Evolutionary conservation across 2,113 vertebrate genomes (phyloP).

Genomic region (Calyptommatus sinebrachiatus): DNA sequence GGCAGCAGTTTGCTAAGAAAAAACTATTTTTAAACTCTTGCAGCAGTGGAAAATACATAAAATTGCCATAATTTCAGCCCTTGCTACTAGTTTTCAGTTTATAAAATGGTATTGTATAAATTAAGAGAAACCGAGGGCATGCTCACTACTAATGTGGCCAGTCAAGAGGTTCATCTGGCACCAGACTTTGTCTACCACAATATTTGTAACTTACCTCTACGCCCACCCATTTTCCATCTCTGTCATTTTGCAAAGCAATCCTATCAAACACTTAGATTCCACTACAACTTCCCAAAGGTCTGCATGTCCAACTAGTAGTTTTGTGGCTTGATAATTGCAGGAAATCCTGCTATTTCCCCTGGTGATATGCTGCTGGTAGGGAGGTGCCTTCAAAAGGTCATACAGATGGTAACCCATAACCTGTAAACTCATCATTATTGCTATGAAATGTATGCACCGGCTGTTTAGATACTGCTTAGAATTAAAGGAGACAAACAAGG

Average conservation of each 20-base stretch:
- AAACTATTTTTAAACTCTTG: conserved; percentile 70
- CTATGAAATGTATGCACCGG: not conserved
- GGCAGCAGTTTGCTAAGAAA: conserved; percentile 53
- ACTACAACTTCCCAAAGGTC: conserved; percentile 29
- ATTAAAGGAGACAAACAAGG: conserved; percentile 8
- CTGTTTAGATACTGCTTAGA: conserved; percentile 41
- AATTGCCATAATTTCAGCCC: conserved; percentile 70
- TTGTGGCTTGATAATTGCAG: conserved; percentile 42
- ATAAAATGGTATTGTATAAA: conserved; percentile 48
- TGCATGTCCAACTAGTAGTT: conserved; percentile 36
- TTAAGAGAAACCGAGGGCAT: conserved; percentile 41
- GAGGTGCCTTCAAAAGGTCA: conserved; percentile 61
- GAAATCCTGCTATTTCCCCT: conserved; percentile 37
- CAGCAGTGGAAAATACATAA: conserved; percentile 66
- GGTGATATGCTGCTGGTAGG: conserved; percentile 43
- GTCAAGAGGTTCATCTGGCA: conserved; percentile 5
- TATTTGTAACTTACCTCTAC: not conserved
- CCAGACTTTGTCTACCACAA: not conserved
- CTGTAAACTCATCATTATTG: conserved; percentile 37
- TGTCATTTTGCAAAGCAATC: not conserved
- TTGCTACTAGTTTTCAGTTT: conserved; percentile 54
- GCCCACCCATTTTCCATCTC: not conserved
- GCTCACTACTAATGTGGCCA: conserved; percentile 25
- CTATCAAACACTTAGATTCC: conserved; percentile 15
- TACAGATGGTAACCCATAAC: conserved; percentile 53